Percentiles rank a stretch among this genome's conserved stretches.
phyloP scores from a whole-genome alignment of 2,797 vertebrate genomes.

The Otolemur crassicaudatus region DNA sequence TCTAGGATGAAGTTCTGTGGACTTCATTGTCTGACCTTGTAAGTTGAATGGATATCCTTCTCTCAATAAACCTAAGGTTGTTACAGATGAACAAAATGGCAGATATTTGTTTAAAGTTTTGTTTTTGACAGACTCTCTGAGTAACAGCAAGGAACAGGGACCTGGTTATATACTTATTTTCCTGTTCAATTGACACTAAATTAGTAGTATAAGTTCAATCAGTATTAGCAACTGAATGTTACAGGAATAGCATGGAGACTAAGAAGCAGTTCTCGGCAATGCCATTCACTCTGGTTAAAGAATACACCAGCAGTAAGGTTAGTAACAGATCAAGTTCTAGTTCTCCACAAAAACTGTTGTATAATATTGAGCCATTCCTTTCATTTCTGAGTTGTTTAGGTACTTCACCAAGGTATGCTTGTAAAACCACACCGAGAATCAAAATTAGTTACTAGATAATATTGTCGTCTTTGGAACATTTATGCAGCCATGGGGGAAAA shows the following conservation, averaged over 20 bases:
- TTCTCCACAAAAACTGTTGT: neutral
- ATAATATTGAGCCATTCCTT: constrained; percentile 53
- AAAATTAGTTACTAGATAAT: neutral
- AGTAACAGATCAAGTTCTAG: neutral
- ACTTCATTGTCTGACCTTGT: too few species aligned
- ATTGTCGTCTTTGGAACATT: neutral
- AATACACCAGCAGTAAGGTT: neutral
- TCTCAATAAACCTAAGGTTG: constrained; percentile 39
- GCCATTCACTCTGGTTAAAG: constrained; percentile 48
- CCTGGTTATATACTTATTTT: neutral
- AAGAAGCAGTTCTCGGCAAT: constrained; percentile 33
- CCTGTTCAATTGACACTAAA: constrained; percentile 54
- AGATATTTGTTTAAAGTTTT: constrained; percentile 49
- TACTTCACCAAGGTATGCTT: neutral
- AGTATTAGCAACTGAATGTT: constrained; percentile 1
- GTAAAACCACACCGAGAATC: neutral
- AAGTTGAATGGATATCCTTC: neutral
- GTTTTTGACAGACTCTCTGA: constrained; percentile 59
- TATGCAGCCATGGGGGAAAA: neutral
- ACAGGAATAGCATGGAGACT: constrained; percentile 11
- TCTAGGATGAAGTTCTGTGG: too few species aligned
- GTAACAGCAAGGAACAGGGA: constrained; percentile 32
- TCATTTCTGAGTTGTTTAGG: neutral
- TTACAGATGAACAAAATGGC: constrained; percentile 29
- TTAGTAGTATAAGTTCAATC: constrained; percentile 26